Conservation (phyloP, 2,797 vertebrate species). For the Harpagifer antarcticus region DNA sequence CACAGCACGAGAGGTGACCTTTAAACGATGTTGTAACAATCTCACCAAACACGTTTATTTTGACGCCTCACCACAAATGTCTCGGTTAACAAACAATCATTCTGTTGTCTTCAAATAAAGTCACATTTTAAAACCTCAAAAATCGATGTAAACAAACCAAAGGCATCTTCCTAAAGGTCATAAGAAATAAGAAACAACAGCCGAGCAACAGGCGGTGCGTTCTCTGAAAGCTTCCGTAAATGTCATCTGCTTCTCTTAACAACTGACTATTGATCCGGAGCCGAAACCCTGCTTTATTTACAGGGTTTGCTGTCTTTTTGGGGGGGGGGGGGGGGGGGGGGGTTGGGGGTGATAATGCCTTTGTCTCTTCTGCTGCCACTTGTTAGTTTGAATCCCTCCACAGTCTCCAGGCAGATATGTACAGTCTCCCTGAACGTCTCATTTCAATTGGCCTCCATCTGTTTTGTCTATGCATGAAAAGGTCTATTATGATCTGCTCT, state of each 20-base stretch:
- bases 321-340: no score
- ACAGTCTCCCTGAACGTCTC: slow-evolving; percentile 70
- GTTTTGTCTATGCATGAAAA: slow-evolving; percentile 78
- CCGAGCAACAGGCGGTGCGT: slow-evolving; percentile 53
- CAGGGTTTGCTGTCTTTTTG: slow-evolving; percentile 17
- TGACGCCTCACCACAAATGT: not conserved
- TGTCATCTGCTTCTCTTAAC: slow-evolving; percentile 67
- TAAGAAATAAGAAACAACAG: no score
- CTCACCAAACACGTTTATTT: no score
- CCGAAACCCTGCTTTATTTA: slow-evolving; percentile 64
- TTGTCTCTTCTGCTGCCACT: slow-evolving; percentile 39
- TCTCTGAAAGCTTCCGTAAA: slow-evolving; percentile 54
- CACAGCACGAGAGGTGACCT: no score
- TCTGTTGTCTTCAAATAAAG: not conserved
- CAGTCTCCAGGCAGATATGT: slow-evolving; percentile 69
- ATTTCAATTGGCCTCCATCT: slow-evolving; percentile 76
- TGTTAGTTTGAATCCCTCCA: slow-evolving; percentile 71
- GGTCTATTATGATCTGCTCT: slow-evolving; percentile 79
- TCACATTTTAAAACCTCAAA: not conserved
- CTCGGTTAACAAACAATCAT: not conserved
- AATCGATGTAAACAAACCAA: slow-evolving; percentile 11
- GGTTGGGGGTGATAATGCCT: slow-evolving; percentile 45
- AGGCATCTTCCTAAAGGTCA: slow-evolving; percentile 8
- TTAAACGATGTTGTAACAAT: no score
- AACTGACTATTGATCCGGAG: slow-evolving; percentile 70